Base-by-base conservation (phyloP, 92 coral and sea anemone genomes). In the Desmophyllum pertusum region DNA sequence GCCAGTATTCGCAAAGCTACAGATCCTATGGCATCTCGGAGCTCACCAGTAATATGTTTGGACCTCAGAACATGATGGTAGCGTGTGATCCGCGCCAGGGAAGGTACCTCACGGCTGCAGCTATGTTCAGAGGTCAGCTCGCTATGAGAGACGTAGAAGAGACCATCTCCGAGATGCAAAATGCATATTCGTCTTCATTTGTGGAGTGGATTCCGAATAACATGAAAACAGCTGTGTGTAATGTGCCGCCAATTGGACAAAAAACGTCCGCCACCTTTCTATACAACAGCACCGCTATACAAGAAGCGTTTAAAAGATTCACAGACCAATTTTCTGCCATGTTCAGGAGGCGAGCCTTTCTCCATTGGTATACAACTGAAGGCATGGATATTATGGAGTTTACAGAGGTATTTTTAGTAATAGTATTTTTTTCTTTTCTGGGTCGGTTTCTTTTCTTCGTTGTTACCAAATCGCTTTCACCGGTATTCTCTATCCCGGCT, bases 191-290 rank as follows among this genome's bases (percentile, higher is more conserved):
- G 27, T 90, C 98, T 4, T 87, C 95, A 33, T 96, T 96, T 63
- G 98, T 96, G 81, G 98, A 96, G 53, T 96, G 98, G 98, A 96
- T 96, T 63, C 98, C 98, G 11, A 96, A 96, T 83, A 96, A 96
- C 81, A 87, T 96, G 90, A 96, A 96, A 76, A 96, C 96, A 75
- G 96, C 98, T 9, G 98, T 96, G 53, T 96, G 98, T 75, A 84
- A 96, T 77, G 93, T 96, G 25, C 98, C 98, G 8, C 98, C 98
- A 17, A 93, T 85, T 51, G 98, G 96, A 23, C 87, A 89, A 38
- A 92, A 87, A 79, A 88, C 94, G 65, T 90, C 98, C 2, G 98
- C 98, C 7, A 96, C 98, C 39, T 96, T 96, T 73, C 91, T 96
- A 42, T 95, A 95, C 79, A 96, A 96, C 93, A 96, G 98, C 77